Base-by-base conservation (phyloP, 2,888 invertebrate species). In the Athalia cordata region DNA sequence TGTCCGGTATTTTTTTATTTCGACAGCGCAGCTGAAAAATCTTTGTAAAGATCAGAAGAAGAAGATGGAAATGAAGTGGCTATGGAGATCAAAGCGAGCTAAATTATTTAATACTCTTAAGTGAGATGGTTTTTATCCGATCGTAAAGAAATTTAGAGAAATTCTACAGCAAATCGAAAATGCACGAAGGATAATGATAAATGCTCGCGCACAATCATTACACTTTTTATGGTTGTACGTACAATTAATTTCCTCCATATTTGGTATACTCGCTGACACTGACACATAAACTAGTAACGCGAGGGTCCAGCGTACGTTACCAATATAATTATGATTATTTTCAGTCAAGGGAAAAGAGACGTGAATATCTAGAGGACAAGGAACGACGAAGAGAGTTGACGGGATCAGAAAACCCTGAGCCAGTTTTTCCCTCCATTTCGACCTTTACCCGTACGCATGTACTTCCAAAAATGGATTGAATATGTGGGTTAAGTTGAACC, bases 201-300 rank as follows among this genome's bases (percentile, higher is more conserved):
- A 29, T 29, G 29, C 29, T 29, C 29, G 1, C 29, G 29, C 29
- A 29, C 29, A 29, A 29, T 29, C 29, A 29, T 29, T 2, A 29
- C 29, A 6, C 57, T 43, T 59, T 13, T 13, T 47, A 11, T 72
- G 57, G 29, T 72, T 50, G 72, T 72, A 15, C 43, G 59, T n/a
- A 75, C 64, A 50, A 62, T 75, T 64, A 75, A 49, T 75, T 75
- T 8, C 9, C 13, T 61, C 65, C 57, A 70, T 77, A 77, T 77
- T 72, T 77, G 77, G 77, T 70, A 8, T 4, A 57, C 65, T 55
- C n/a, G 77, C 47, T 67, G 77, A 77, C 77, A 77, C 59, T 77
- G 77, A 70, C 77, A 77, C 77, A 57, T 49, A 77, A 77, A 77
- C 77, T 47, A 45, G 62, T 43, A 29, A 52, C 29, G 75, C 59